Evolutionary conservation across 2,797 vertebrate genomes (phyloP).

Genomic region (Lutjanus campechanus): DNA sequence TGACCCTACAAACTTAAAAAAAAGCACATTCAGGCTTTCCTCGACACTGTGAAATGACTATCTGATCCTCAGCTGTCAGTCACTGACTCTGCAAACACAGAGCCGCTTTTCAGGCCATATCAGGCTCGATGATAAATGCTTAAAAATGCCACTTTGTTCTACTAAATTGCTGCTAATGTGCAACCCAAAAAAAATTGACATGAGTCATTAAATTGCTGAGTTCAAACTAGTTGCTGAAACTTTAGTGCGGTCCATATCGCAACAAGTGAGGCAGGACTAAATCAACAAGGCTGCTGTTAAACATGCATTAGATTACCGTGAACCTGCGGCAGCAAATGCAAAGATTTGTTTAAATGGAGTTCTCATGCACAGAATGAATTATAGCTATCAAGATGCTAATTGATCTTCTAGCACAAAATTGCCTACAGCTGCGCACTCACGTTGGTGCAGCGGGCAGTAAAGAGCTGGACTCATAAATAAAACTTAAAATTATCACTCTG

Average conservation of each 20-base stretch:
- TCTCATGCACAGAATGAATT: conserved; percentile 42
- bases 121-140: background rate
- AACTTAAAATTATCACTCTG: conserved; percentile 24
- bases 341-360: conserved; percentile 50
- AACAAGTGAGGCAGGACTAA: conserved; percentile 59
- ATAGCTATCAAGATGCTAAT: conserved; percentile 43
- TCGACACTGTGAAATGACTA: background rate
- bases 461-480: conserved; percentile 35
- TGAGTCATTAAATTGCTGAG: background rate
- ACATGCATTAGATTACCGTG: conserved; percentile 14
- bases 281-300: conserved; percentile 35
- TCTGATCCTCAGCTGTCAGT: conserved; percentile 3
- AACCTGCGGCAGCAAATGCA: conserved; percentile 24
- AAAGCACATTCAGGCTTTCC: conserved; percentile 12
- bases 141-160: background rate
- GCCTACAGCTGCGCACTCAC: conserved; percentile 51
- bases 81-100: conserved; percentile 15
- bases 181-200: too few relatives aligned
- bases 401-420: conserved; percentile 38
- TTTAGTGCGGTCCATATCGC: conserved; percentile 34
- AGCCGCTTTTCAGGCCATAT: background rate
- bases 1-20: background rate
- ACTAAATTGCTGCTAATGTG: background rate
- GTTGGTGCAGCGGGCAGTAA: background rate
- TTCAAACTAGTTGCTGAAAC: conserved; percentile 23